Percentiles rank a stretch among this genome's conserved stretches.
These are phyloP conservation scores for Calameuta pallipes DNA, from an alignment of 2,888 invertebrate species.

Conservation along the genomic window DNA sequence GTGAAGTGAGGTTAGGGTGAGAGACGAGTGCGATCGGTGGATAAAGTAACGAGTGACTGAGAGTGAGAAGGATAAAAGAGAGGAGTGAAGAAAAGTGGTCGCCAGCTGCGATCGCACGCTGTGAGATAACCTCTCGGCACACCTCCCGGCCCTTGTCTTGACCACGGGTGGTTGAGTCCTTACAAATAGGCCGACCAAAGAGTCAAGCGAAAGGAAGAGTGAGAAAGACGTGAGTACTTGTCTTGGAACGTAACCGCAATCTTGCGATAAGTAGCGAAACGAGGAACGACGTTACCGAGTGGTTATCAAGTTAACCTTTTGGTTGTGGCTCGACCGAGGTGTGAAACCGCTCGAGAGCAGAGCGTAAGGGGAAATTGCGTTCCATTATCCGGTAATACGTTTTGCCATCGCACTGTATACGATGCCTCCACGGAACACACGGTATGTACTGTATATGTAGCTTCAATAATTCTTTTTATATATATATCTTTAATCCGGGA, in stretches of 20 bases:
- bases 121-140: conserved; percentile 43
- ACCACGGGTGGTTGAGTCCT: conserved; percentile 48
- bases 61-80: conserved; percentile 15
- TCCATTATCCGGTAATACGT: conserved; percentile 60
- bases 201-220: background rate
- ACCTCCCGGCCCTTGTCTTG: conserved; percentile 42
- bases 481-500: background rate
- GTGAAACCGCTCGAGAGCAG: conserved; percentile 66
- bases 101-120: conserved; percentile 45
- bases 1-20: background rate
- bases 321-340: conserved; percentile 49
- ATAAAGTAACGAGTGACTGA: conserved; percentile 1
- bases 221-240: background rate
- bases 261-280: conserved; percentile 7
- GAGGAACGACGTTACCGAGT: conserved; percentile 50
- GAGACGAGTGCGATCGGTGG: background rate
- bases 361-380: conserved; percentile 62
- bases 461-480: background rate
- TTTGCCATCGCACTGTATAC: background rate
- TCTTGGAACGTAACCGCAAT: background rate
- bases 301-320: conserved; percentile 66
- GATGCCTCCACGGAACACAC: background rate
- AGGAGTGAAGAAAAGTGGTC: conserved; percentile 10
- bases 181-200: conserved; percentile 45
- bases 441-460: background rate